Conservation (phyloP, 1,140 invertebrate genomes). For the Pogonomyrmex barbatus region DNA sequence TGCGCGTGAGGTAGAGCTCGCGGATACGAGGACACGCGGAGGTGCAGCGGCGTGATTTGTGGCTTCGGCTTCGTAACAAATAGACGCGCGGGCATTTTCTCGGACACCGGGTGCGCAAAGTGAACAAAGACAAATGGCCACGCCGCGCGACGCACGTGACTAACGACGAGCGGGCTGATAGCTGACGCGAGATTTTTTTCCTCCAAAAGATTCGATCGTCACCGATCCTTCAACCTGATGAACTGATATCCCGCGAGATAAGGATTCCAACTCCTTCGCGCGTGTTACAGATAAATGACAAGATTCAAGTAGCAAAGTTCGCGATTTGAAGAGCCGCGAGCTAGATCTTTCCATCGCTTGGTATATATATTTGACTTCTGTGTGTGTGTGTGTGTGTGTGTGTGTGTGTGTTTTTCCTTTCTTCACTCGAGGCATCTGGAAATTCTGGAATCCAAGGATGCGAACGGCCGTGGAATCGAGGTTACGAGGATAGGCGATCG, state of each 20-base stretch:
- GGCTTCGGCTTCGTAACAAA: constrained; percentile 68
- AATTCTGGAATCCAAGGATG: constrained; percentile 46
- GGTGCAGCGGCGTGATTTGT: constrained; percentile 72
- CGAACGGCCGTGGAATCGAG: constrained; percentile 45
- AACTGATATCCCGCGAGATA: constrained; percentile 16
- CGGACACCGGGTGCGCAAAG: constrained; percentile 66
- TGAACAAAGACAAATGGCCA: constrained; percentile 69
- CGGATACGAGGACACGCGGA: constrained; percentile 56
- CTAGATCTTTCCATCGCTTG: neutral
- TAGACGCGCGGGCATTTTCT: constrained; percentile 67
- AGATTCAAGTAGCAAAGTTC: neutral
- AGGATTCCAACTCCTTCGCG: constrained; percentile 12
- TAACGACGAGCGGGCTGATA: constrained; percentile 58
- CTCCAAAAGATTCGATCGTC: constrained; percentile 48
- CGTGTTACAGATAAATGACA: neutral
- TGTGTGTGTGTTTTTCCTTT: neutral
- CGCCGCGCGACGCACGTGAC: constrained; percentile 50
- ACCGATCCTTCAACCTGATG: constrained; percentile 11
- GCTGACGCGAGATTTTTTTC: constrained; percentile 51
- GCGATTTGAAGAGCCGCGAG: neutral
- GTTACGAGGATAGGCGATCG: constrained; percentile 46
- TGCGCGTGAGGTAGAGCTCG: constrained; percentile 56
- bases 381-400: too few species aligned
- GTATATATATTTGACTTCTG: constrained; percentile 8
- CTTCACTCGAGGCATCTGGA: neutral